Percentiles rank a stretch among this genome's conserved stretches.
phyloP scores from a whole-genome alignment of 2,797 vertebrate genomes.

The Mus caroli region DNA sequence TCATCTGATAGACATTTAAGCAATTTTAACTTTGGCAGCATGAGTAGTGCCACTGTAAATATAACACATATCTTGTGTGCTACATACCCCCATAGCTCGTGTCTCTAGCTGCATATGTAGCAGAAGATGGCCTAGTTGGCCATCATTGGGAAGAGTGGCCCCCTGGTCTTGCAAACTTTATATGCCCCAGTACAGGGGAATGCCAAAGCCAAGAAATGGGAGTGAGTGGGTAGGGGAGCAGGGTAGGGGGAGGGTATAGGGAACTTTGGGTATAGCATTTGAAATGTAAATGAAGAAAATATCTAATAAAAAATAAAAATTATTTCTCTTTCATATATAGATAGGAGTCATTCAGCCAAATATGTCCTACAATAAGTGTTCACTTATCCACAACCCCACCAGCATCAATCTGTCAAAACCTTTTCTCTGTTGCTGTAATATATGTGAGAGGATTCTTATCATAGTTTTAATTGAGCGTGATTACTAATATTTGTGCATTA shows the following conservation, averaged over 20 bases:
- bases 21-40: not conserved
- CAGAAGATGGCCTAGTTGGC: too few species aligned
- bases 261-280: too few species aligned
- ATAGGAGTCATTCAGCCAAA: not conserved
- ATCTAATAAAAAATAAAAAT: too few species aligned
- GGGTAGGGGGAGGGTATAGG: too few species aligned
- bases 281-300: too few species aligned
- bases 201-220: too few species aligned
- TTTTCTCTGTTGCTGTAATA: not conserved
- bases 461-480: not conserved
- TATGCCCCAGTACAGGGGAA: too few species aligned
- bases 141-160: too few species aligned
- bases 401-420: not conserved
- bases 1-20: not conserved
- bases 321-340: not conserved
- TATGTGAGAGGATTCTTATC: not conserved
- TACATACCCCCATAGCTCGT: too few species aligned
- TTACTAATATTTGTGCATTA: not conserved
- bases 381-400: not conserved
- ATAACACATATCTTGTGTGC: not conserved
- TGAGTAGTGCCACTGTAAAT: not conserved
- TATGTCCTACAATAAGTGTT: not conserved
- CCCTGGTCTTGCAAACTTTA: too few species aligned
- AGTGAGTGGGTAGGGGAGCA: too few species aligned
- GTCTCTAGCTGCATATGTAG: too few species aligned